phyloP scores from a whole-genome alignment of 1,140 invertebrate species.

The Ridgeia piscesae region DNA sequence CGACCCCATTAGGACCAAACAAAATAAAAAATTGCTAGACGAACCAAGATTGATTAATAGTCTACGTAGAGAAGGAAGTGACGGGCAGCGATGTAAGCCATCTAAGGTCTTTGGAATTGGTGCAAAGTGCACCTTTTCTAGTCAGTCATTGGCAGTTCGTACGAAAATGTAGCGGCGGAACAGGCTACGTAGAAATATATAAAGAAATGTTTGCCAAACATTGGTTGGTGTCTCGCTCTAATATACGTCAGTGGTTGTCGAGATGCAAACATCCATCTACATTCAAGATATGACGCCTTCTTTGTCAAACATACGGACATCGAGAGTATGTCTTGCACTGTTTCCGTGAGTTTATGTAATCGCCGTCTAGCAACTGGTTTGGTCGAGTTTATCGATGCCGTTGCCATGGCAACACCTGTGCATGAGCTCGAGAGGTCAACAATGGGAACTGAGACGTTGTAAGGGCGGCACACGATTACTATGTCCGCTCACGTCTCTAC shows the following conservation, averaged over 20 bases:
- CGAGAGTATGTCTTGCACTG: neutral
- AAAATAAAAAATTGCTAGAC: no score
- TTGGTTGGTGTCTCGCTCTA: no score
- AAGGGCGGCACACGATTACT: neutral
- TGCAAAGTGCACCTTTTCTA: no score
- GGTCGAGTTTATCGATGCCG: neutral
- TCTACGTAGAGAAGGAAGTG: no score
- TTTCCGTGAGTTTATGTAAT: neutral
- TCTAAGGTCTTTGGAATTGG: no score
- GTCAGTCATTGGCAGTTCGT: no score
- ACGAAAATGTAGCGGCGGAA: no score
- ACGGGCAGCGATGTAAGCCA: no score
- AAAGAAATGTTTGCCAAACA: no score
- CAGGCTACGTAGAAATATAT: no score
- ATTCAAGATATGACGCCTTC: neutral
- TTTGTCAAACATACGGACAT: neutral
- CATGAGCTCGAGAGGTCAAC: neutral
- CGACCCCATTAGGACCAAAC: no score
- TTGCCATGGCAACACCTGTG: neutral
- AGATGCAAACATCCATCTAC: neutral
- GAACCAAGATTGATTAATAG: no score
- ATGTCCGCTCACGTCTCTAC: neutral
- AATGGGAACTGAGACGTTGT: neutral
- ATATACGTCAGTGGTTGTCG: neutral
- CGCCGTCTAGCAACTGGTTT: neutral